A percentile compares a stretch with the other conserved stretches of the same genome.
These are phyloP conservation scores for Condylura cristata DNA, from an alignment of 2,113 vertebrate species.

Conservation along the genomic window DNA sequence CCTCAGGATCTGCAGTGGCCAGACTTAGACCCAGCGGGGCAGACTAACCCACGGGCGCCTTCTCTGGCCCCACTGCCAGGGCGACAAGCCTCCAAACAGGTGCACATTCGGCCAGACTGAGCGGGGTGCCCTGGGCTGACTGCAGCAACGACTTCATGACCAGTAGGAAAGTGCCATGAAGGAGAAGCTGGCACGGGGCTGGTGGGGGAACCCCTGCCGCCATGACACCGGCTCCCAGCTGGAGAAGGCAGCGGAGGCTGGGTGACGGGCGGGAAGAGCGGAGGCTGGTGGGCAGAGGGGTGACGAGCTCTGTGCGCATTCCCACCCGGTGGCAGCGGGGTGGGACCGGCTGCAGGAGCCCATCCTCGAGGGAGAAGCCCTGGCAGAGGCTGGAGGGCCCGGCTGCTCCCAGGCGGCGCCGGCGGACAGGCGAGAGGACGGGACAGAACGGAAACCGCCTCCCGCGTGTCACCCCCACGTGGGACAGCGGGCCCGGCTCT, in stretches of 20 bases:
- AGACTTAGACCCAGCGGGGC: not conserved
- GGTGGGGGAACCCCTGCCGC: no score
- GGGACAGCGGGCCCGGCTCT: no score
- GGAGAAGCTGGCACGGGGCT: not conserved
- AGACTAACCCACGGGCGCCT: no score
- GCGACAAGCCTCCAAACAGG: not conserved
- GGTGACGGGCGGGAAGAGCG: accelerated
- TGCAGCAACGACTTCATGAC: not conserved
- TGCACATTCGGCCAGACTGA: not conserved
- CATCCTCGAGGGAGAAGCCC: no score
- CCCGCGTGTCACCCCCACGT: no score
- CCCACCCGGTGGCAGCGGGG: accelerated
- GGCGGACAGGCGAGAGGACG: accelerated
- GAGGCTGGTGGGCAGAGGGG: not conserved
- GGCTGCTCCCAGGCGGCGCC: not conserved
- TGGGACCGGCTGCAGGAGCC: not conserved
- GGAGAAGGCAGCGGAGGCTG: not conserved
- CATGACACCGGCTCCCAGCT: not conserved
- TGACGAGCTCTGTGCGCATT: not conserved
- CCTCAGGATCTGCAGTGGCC: no score
- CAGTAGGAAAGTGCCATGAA: not conserved
- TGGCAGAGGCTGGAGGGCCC: not conserved
- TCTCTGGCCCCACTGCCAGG: not conserved
- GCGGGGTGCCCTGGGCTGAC: not conserved
- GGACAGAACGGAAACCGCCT: no score